Evolutionary conservation across 2,888 invertebrate species (phyloP).

Genomic region (Tachina fera): DNA sequence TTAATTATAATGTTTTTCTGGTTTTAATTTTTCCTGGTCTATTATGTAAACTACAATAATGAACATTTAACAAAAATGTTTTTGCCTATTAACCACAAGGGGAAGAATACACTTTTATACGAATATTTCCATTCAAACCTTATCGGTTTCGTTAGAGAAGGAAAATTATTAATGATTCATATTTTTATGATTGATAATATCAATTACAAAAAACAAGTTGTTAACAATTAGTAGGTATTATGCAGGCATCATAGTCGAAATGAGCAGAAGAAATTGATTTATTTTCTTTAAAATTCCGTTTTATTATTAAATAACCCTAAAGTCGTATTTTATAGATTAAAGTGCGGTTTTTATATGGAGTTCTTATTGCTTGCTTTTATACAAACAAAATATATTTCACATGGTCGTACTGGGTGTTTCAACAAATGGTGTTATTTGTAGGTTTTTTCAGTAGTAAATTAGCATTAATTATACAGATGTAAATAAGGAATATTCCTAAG

Average conservation of each 20-base stretch:
- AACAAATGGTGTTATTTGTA: too few species aligned
- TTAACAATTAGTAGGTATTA: slow-evolving; percentile 47
- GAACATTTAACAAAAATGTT: slow-evolving; percentile 70
- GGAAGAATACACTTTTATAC: background rate
- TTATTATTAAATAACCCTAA: slow-evolving; percentile 56
- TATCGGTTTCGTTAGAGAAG: slow-evolving; percentile 20
- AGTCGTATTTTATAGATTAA: slow-evolving; percentile 66
- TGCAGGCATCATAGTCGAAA: background rate
- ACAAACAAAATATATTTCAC: too few species aligned
- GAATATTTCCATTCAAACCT: slow-evolving; percentile 24
- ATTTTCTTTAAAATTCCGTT: slow-evolving; percentile 2
- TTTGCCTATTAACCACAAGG: slow-evolving; percentile 65
- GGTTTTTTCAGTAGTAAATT: too few species aligned
- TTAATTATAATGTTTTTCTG: slow-evolving; percentile 77
- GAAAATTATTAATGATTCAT: slow-evolving; percentile 56
- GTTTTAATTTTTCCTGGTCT: slow-evolving; percentile 70
- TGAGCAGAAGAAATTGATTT: slow-evolving; percentile 21
- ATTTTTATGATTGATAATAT: slow-evolving; percentile 56
- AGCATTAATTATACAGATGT: too few species aligned
- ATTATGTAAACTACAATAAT: slow-evolving; percentile 76
- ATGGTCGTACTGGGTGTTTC: too few species aligned
- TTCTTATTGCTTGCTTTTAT: too few species aligned
- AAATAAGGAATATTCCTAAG: too few species aligned
- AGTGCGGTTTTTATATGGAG: background rate
- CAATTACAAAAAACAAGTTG: slow-evolving; percentile 38